Evolutionary conservation across 2,888 invertebrate species (phyloP), one percentile per base, ranked within the genome.

Genomic region (Cremastinae sp.): DNA sequence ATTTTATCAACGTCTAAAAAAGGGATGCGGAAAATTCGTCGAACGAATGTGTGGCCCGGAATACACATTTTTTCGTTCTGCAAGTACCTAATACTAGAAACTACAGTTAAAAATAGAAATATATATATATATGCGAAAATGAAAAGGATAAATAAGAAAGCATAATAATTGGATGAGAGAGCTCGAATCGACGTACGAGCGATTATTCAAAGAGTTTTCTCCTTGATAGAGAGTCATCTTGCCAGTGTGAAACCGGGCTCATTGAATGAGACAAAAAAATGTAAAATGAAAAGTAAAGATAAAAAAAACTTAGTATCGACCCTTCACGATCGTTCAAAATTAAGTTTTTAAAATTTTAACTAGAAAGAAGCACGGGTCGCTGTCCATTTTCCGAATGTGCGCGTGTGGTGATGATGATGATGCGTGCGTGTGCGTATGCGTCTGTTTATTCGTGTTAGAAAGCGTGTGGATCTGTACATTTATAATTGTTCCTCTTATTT

Each of bases 271-370:
- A 65, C 4, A 39, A 37, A 51, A 43, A 47, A 55, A 49, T 14
- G 22, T 12, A 7, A 41, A 28, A 9, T 41, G 45, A 41, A 10
- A 58, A 47, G 35, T 51, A 43, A 61, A 53, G 49, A 55, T 12
- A 53, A 53, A 16, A 28, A 65, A 68, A 58, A 78, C 56, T 61
- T 75, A n/a, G 68, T 55, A 59, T 71, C 53, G 68, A 61, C 55
- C 45, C 35, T 51, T 43, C 59, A 68, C 59, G 53, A 75, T 68
- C 77, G 73, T 75, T 70, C 70, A 71, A 76, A 74, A 75, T 74
- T 78, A 75, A 78, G 75, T 77, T 76, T 74, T 72, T 66, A 61
- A 79, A 78, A 70, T 58, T 72, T 72, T 75, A 75, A 75, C 74
- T 77, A 72, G 68, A 68, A 43, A 43, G 59, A 64, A 65, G 51